Evolutionary conservation across 1,140 invertebrate genomes (phyloP), one percentile per base, ranked within the genome.

Genomic region (Drosophila asahinai): DNA sequence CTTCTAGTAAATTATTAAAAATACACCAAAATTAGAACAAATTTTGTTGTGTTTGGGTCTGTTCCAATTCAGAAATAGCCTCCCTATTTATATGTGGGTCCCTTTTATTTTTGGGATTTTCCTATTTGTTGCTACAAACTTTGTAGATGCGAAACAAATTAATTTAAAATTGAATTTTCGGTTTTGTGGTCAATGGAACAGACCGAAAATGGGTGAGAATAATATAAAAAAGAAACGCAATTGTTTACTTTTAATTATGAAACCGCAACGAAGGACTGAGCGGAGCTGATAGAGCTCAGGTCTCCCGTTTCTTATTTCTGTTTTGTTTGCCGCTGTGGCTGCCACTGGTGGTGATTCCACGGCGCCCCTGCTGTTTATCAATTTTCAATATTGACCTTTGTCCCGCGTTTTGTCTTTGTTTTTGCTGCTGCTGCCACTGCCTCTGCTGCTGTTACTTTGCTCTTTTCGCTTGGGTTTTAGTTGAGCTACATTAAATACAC

Each of bases 351-450:
- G 43, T 75, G 30, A 27, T 64, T 60, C 42, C 43, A 60, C 49
- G 62, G 27, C 66, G 60, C 55, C 75, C 52, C 70, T 83, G 80
- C 54, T 84, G 86, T 84, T 89, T 89, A 89, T 89, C 86, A 89
- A 89, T 90, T 90, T 89, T 73, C 86, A 90, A 90, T 89, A 81
- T 89, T 89, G 86, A 89, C 86, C 86, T 89, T 90, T 90, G 75
- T 61, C 61, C 52, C 54, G 19, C 72, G 80, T 74, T 84, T 77
- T 65, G 78, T 67, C 73, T 84, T 75, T 86, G 60, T 60, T 74
- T 60, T 74, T 48, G 61, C 63, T 52, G 7, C 48, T n/a, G 45
- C 19, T 4, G n/a, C 43, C 19, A 22, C 19, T 22, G 19, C 19
- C 19, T 25, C 22, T 17, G 27, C 27, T 19, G 51, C 1, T 6